Evolutionary conservation across 2,797 vertebrate genomes (phyloP), one percentile per base, ranked within the genome.

Genomic region (Argentina silus): DNA sequence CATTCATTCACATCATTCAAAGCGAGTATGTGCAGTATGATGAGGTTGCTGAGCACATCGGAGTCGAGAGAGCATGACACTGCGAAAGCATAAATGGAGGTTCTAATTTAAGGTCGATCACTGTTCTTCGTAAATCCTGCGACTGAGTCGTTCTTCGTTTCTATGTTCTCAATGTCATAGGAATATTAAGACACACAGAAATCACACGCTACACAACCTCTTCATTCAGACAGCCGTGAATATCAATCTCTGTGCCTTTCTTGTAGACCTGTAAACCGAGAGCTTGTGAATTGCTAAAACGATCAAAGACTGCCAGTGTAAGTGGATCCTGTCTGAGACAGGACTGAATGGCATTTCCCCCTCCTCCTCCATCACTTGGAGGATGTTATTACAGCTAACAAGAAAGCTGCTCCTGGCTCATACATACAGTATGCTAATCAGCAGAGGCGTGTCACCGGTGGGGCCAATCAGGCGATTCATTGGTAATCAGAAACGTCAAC

Each of bases 381-480:
- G 74, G 55, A 57, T 78, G 45, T 76, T 83, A 82, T 86, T 75
- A 85, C 70, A 64, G 27, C 21, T 81, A 75, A 85, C 36, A 77
- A 67, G 21, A 3, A 74, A 42, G 0, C 2, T 62, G 15, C 53
- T 75, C 70, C 70, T 75, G 67, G 67, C 48, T 57, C 64, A 83
- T 82, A 51, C 70, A 74, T 77, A 36, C 27, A 36, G 27, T 36
- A 82, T 83, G 71, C 72, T 76, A 86, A 85, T 79, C 69, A 82
- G 51, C 23, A 56, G 80, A 78, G 63, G 73, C 17, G 65, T 78
- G 68, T 79, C 67, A 69, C 55, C 17, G 44, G n/a, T 7, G n/a
- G 78, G 19, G 63, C 36, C 70, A 83, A 79, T 82, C 70, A 85
- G 23, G 42, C 67, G 47, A 84, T 77, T 69, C 82, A 88, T 81